phyloP scores from a whole-genome alignment of 2,888 invertebrate genomes.

The Siphonodentalium dalli region DNA sequence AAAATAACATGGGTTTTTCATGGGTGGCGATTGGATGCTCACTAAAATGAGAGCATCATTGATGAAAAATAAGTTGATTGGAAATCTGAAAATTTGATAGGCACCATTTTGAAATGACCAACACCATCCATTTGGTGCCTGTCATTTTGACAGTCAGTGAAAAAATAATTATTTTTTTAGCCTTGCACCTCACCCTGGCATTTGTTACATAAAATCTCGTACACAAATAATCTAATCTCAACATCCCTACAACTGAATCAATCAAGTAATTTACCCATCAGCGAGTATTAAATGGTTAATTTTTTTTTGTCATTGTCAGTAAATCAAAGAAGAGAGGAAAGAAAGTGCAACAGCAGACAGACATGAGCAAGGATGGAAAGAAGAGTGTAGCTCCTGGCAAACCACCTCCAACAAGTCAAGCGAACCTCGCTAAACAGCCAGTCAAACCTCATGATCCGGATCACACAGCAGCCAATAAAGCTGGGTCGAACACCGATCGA shows the following conservation, averaged over 20 bases:
- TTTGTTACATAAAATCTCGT: too few relatives aligned
- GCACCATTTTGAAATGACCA: too few relatives aligned
- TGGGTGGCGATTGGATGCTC: too few relatives aligned
- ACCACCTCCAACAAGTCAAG: slow-evolving; percentile 33
- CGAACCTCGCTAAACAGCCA: slow-evolving; percentile 40
- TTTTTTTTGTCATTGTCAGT: not conserved
- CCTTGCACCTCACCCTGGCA: too few relatives aligned
- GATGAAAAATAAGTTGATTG: too few relatives aligned
- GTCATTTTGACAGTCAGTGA: too few relatives aligned
- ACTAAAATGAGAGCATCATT: too few relatives aligned
- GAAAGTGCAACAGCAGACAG: slow-evolving; percentile 38
- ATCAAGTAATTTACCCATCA: not conserved
- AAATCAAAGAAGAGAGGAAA: slow-evolving; percentile 32
- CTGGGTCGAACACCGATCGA: slow-evolving; percentile 48
- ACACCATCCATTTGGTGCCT: too few relatives aligned
- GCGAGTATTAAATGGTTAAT: not conserved
- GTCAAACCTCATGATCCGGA: slow-evolving; percentile 49
- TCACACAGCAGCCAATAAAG: slow-evolving; percentile 41
- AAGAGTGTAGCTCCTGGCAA: slow-evolving; percentile 45
- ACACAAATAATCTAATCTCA: too few relatives aligned
- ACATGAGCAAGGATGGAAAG: slow-evolving; percentile 51
- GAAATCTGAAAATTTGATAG: too few relatives aligned
- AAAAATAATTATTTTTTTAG: too few relatives aligned
- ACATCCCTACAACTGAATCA: not conserved
- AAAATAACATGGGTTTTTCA: too few relatives aligned